A percentile compares a stretch with the other conserved stretches of the same genome.
phyloP scores from a whole-genome alignment of 1,140 invertebrate species.

The Homarus americanus region DNA sequence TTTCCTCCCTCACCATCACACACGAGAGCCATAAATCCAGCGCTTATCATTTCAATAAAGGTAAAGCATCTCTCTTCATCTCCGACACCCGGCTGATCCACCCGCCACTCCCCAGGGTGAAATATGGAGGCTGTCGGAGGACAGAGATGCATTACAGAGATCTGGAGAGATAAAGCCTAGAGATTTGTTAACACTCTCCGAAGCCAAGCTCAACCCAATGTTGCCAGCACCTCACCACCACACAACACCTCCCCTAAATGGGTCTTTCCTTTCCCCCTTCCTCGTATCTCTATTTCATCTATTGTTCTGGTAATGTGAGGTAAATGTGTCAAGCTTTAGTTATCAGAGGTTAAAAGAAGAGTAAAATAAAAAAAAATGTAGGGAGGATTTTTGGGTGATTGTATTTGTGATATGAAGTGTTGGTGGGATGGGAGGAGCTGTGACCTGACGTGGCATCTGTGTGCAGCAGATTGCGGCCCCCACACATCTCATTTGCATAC shows the following conservation, averaged over 20 bases:
- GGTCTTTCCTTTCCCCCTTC: neutral
- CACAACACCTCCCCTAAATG: neutral
- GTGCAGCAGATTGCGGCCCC: neutral
- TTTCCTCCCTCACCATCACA: neutral
- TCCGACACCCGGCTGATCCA: conserved; percentile 3
- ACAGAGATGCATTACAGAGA: conserved; percentile 19
- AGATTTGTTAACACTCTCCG: conserved; percentile 37
- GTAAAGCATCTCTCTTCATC: conserved; percentile 25
- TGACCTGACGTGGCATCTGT: neutral
- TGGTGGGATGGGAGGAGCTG: neutral
- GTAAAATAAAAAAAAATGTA: neutral
- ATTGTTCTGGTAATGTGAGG: neutral
- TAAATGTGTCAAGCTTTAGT: neutral
- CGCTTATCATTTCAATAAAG: conserved; percentile 45
- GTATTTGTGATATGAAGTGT: neutral
- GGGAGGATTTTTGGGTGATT: neutral
- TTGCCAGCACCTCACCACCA: neutral
- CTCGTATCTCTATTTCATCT: neutral
- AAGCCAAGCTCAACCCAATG: conserved; percentile 13
- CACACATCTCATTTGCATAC: conserved; percentile 1
- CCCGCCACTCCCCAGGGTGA: neutral
- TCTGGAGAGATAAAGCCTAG: conserved; percentile 20
- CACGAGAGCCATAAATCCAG: neutral
- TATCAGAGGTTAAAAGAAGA: too few relatives aligned
- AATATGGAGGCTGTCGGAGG: conserved; percentile 2